Evolutionary conservation across 2,797 vertebrate species (phyloP).

Genomic region (Hippoglossus hippoglossus): DNA sequence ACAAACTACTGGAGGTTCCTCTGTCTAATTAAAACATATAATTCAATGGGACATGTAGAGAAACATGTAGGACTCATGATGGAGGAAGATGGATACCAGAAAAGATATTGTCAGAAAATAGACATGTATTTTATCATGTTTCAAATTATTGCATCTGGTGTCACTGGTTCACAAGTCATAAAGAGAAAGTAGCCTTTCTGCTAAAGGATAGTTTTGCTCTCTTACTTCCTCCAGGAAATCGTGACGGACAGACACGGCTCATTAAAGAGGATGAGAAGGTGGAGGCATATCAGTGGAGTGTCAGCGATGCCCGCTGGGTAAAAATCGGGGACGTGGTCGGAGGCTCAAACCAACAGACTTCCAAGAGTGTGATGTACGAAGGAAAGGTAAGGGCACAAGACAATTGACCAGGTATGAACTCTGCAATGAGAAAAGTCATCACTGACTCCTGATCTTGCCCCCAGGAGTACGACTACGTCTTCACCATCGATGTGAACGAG

Average conservation of each 20-base stretch:
- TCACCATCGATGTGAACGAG: conserved; percentile 97
- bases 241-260: conserved; percentile 95
- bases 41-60: too few species aligned
- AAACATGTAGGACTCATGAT: too few species aligned
- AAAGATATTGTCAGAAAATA: conserved; percentile 19
- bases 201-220: neutral
- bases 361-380: conserved; percentile 94
- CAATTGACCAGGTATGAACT: fast-evolving
- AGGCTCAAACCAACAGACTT: conserved; percentile 93
- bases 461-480: conserved; percentile 98
- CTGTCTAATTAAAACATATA: too few species aligned
- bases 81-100: too few species aligned
- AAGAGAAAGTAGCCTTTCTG: neutral
- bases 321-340: conserved; percentile 98
- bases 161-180: neutral
- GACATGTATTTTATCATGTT: neutral
- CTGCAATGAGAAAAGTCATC: neutral
- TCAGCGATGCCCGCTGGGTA: conserved; percentile 91
- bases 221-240: conserved; percentile 85
- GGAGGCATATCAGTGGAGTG: conserved; percentile 97
- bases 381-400: conserved; percentile 88
- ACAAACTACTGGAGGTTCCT: too few species aligned
- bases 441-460: conserved; percentile 1
- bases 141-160: neutral
- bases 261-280: conserved; percentile 92